A percentile compares a stretch with the other conserved stretches of the same genome.
Evolutionary conservation across 2,797 vertebrate species (phyloP).

Genomic region (Sebastiscus tertius): DNA sequence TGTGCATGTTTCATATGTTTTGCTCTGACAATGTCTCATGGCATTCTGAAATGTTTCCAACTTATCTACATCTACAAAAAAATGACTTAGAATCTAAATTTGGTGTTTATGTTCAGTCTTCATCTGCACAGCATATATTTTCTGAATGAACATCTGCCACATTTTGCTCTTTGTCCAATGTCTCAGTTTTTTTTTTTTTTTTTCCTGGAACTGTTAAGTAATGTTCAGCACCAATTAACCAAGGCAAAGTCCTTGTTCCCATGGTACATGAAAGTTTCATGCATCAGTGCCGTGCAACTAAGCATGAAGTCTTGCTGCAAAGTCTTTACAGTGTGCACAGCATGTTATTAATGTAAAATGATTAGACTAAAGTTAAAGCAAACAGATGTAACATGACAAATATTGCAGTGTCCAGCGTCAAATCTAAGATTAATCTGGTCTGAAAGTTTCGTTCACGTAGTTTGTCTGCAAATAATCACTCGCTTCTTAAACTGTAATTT

Average conservation of each 20-base stretch:
- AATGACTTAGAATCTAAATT: too few species aligned
- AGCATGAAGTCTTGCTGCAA: not conserved
- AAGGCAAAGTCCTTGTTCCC: not conserved
- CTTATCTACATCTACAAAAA: not conserved
- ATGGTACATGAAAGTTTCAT: too few species aligned
- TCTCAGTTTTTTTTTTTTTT: not conserved
- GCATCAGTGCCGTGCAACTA: not conserved
- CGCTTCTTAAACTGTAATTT: not conserved
- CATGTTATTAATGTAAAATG: not conserved
- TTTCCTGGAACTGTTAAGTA: not conserved
- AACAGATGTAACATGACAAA: not conserved
- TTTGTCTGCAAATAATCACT: not conserved
- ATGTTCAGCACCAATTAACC: not conserved
- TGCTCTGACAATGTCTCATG: not conserved
- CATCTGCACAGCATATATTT: not conserved
- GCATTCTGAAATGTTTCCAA: not conserved
- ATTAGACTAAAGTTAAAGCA: not conserved
- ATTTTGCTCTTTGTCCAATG: not conserved
- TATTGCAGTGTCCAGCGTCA: not conserved
- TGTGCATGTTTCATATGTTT: not conserved
- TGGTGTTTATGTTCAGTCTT: not conserved
- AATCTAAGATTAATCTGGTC: not conserved
- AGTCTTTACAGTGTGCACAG: not conserved
- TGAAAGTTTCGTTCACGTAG: accelerated
- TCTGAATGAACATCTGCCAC: not conserved